These are phyloP conservation scores for Scaptodrosophila lebanonensis DNA, from an alignment of 1,140 invertebrate species.

Conservation along the genomic window DNA sequence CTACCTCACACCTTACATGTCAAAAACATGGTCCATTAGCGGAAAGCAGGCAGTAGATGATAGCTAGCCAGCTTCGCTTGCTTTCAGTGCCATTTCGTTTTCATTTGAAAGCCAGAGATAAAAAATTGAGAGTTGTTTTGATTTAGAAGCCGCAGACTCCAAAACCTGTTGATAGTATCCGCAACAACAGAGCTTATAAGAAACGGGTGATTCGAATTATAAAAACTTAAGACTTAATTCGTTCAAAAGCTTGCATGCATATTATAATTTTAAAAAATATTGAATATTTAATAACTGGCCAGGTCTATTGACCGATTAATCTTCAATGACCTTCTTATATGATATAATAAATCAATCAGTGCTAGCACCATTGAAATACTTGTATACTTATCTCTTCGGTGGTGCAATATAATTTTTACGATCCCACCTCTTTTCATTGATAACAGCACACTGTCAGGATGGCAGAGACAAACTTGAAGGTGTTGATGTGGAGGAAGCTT, in stretches of 20 bases:
- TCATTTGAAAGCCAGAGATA: conserved; percentile 35
- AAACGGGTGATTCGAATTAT: too few relatives aligned
- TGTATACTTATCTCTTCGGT: too few relatives aligned
- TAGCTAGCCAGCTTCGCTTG: conserved; percentile 40
- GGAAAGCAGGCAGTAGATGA: neutral
- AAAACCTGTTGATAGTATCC: conserved; percentile 50
- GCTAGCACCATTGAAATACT: too few relatives aligned
- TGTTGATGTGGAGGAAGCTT: conserved; percentile 88
- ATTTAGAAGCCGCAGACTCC: conserved; percentile 45
- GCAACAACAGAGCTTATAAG: neutral
- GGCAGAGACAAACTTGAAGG: conserved; percentile 82
- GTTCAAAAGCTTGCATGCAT: too few relatives aligned
- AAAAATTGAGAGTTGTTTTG: conserved; percentile 60
- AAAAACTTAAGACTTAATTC: too few relatives aligned
- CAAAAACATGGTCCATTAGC: conserved; percentile 38
- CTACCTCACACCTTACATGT: conserved; percentile 55
- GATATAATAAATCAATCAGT: too few relatives aligned
- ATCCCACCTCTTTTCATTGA: neutral
- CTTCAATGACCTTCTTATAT: too few relatives aligned
- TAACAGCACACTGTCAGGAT: conserved; percentile 79
- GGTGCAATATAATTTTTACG: too few relatives aligned
- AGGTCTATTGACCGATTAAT: too few relatives aligned
- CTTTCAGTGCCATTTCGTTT: conserved; percentile 71
- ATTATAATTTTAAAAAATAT: too few relatives aligned
- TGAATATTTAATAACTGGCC: too few relatives aligned